phyloP scores from a whole-genome alignment of 2,888 invertebrate genomes.

The Patella ulyssiponensis region DNA sequence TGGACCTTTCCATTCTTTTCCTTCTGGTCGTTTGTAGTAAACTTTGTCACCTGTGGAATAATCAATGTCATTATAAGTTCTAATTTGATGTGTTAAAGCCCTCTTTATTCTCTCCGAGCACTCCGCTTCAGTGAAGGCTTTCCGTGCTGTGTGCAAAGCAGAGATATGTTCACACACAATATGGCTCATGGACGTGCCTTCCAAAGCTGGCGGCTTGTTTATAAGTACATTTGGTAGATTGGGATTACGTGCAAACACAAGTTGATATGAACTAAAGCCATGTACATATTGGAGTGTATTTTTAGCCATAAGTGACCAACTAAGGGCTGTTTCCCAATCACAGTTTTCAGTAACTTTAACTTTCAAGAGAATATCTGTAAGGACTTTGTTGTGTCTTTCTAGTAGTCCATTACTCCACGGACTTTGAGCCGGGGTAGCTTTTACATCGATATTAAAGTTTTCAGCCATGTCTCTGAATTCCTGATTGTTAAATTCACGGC shows the following conservation, averaged over 20 bases:
- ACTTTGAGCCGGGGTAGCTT: conserved; percentile 26
- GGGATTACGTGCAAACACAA: conserved; percentile 27
- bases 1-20: conserved; percentile 21
- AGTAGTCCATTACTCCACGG: conserved; percentile 29
- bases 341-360: conserved; percentile 19
- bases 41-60: conserved; percentile 21
- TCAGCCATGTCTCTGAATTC: conserved; percentile 31
- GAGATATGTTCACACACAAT: conserved; percentile 18
- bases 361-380: conserved; percentile 24
- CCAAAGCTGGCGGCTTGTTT: conserved; percentile 23
- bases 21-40: conserved; percentile 23
- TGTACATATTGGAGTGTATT: conserved; percentile 14
- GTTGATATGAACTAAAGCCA: conserved; percentile 24
- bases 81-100: conserved; percentile 23
- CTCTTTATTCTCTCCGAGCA: conserved; percentile 18
- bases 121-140: too few species aligned
- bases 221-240: conserved; percentile 25
- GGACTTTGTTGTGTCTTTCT: conserved; percentile 23
- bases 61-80: background rate
- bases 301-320: conserved; percentile 24
- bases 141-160: conserved; percentile 10
- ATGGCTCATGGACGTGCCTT: conserved; percentile 20
- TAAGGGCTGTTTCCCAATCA: conserved; percentile 22
- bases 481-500: conserved; percentile 29
- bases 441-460: conserved; percentile 26